Evolutionary conservation across 2,113 vertebrate genomes (phyloP), one percentile per base, ranked within the genome.

Genomic region (Gallinago media): DNA sequence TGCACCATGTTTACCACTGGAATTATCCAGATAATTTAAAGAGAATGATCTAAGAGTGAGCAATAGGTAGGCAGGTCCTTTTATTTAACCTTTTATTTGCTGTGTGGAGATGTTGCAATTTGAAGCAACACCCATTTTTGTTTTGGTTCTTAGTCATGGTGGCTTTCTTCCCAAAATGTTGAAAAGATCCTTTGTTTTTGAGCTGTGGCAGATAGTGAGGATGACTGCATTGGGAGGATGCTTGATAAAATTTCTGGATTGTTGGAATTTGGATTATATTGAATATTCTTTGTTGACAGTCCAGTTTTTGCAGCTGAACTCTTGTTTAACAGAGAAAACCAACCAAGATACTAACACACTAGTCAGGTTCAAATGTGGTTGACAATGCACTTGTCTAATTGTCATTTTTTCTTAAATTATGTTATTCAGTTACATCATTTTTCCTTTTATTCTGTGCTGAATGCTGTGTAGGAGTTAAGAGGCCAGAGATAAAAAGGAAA

Each of bases 81-180:
- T 59, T 73, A 65, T 83, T 97, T 94, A 93, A 91, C 94, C 56
- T 92, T 72, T 88, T 84, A 72, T 94, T 95, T 92, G 80, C 77
- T 79, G 15, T 82, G 34, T 38, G 36, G 40, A 77, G 31, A 85
- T 94, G 91, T 58, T 87, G 80, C 73, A 90, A 88, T 97, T 66
- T 82, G 76, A 87, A 96, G 74, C 32, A 79, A 88, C 71, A 67
- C 32, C 56, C 85, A 52, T 68, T 72, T 92, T 31, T 47, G 9
- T 88, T 93, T 85, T 89, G 56, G 25, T 92, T 89, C 70, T 94
- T 95, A 85, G 82, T 85, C 85, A 85, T 65, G 49, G 47, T 92
- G 56, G 34, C 93, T 96, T 88, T 95, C 52, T 87, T 95, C 83
- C 89, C 92, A 74, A 89, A 85, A 85, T 46, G 26, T 34, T 95